phyloP scores from a whole-genome alignment of 1,140 invertebrate genomes.

The Atopsyche davidsoni region DNA sequence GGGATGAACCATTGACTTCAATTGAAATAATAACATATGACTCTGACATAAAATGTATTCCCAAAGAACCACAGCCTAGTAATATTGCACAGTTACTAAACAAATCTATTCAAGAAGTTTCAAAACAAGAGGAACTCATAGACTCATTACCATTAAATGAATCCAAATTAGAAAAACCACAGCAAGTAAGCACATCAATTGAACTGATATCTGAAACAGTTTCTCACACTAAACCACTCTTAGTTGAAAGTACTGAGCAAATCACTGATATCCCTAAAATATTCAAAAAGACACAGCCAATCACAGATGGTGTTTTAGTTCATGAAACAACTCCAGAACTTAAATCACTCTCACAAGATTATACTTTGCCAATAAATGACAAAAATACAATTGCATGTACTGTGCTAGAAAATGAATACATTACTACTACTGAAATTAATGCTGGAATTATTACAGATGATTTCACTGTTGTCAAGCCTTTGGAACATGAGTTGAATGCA shows the following conservation, averaged over 20 bases:
- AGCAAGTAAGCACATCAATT: constrained; percentile 13
- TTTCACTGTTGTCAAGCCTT: constrained; percentile 5
- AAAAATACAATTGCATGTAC: constrained; percentile 6
- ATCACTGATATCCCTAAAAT: constrained; percentile 11
- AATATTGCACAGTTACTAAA: background rate
- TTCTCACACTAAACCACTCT: constrained; percentile 13
- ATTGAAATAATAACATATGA: constrained; percentile 30
- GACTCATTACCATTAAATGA: constrained; percentile 10
- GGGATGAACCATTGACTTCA: constrained; percentile 35
- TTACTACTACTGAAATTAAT: constrained; percentile 25
- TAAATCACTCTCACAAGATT: constrained; percentile 21
- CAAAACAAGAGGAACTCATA: constrained; percentile 17
- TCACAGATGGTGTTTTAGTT: constrained; percentile 19
- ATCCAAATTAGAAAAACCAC: constrained; percentile 4
- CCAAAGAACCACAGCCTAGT: background rate
- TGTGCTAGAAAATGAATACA: constrained; percentile 23
- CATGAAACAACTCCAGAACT: constrained; percentile 20
- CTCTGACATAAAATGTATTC: background rate
- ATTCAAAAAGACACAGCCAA: constrained; percentile 15
- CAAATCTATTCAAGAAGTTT: background rate
- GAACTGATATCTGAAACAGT: constrained; percentile 19
- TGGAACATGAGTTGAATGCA: constrained; percentile 7
- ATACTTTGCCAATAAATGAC: constrained; percentile 11
- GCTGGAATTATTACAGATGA: constrained; percentile 25
- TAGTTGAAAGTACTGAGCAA: constrained; percentile 18